A percentile compares a stretch with the other conserved stretches of the same genome.
phyloP scores from a whole-genome alignment of 2,113 vertebrate species.

The Cryptotis parvus region DNA sequence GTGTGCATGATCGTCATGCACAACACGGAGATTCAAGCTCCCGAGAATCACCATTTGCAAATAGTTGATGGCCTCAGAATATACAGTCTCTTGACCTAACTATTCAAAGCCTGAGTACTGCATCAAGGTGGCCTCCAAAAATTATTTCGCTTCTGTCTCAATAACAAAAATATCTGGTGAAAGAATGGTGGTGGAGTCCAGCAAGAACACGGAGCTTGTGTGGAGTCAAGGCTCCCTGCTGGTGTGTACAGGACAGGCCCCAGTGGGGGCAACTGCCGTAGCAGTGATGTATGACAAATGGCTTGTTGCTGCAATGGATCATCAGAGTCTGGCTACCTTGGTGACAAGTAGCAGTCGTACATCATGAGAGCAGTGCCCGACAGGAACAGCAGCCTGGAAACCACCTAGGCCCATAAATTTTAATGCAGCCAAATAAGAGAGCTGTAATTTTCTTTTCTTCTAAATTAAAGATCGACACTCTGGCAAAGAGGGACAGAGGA shows the following conservation, averaged over 20 bases:
- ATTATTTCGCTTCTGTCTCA: conserved; percentile 23
- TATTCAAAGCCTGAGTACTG: neutral
- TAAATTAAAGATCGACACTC: conserved; percentile 83
- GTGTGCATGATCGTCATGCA: neutral
- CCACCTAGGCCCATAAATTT: conserved; percentile 84
- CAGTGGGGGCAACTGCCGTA: conserved; percentile 77
- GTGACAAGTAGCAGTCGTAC: conserved; percentile 85
- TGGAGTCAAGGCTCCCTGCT: conserved; percentile 55
- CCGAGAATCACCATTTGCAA: neutral
- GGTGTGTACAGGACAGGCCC: conserved; percentile 57
- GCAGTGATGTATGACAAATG: conserved; percentile 84
- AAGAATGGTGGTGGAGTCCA: accelerated
- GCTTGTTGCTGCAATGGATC: conserved; percentile 86
- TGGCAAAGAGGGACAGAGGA: conserved; percentile 75
- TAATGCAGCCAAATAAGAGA: conserved; percentile 69
- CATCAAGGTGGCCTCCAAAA: neutral
- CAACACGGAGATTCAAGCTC: neutral
- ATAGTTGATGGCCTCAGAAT: neutral
- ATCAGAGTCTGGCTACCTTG: conserved; percentile 80
- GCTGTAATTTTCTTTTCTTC: conserved; percentile 85
- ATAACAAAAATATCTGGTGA: neutral
- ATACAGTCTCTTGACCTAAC: neutral
- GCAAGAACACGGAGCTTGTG: conserved; percentile 25
- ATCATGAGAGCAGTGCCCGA: conserved; percentile 84
- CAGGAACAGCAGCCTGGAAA: conserved; percentile 85